phyloP scores from a whole-genome alignment of 2,797 vertebrate species.

The Poecilia gillii region DNA sequence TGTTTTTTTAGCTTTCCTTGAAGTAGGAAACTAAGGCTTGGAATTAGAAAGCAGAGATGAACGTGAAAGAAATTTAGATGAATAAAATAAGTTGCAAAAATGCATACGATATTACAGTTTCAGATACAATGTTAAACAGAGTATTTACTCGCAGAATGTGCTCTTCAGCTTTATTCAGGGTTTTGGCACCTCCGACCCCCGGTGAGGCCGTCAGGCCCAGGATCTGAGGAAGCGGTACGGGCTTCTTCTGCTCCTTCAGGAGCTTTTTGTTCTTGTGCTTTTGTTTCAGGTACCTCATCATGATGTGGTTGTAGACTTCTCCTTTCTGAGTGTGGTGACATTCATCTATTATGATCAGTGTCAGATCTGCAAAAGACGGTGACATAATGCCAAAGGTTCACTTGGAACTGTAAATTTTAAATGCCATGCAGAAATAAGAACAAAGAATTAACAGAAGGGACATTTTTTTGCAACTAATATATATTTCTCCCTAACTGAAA shows the following conservation, averaged over 20 bases:
- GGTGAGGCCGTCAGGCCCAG: conserved; percentile 95
- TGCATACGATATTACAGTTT: not conserved
- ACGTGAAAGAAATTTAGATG: not conserved
- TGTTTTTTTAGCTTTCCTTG: not conserved
- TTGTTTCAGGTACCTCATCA: conserved; percentile 91
- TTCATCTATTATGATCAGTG: conserved; percentile 93
- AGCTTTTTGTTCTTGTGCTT: conserved; percentile 84
- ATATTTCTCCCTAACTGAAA: not conserved
- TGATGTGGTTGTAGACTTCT: conserved; percentile 93
- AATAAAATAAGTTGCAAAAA: not conserved
- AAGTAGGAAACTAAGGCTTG: not conserved
- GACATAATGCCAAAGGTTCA: not conserved
- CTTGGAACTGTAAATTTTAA: not conserved
- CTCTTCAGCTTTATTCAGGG: conserved; percentile 84
- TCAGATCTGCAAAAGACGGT: conserved; percentile 82
- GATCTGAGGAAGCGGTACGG: conserved; percentile 87
- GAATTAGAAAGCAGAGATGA: not conserved
- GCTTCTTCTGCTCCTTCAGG: conserved; percentile 81
- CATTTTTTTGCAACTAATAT: not conserved
- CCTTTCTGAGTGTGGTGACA: conserved; percentile 98
- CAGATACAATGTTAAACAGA: not conserved
- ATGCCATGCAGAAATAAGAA: not conserved
- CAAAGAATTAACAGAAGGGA: not conserved
- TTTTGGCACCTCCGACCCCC: conserved; percentile 90
- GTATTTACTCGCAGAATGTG: conserved; percentile 92